Evolutionary conservation across 2,113 vertebrate species (phyloP).

Genomic region (Acanthochromis polyacanthus): DNA sequence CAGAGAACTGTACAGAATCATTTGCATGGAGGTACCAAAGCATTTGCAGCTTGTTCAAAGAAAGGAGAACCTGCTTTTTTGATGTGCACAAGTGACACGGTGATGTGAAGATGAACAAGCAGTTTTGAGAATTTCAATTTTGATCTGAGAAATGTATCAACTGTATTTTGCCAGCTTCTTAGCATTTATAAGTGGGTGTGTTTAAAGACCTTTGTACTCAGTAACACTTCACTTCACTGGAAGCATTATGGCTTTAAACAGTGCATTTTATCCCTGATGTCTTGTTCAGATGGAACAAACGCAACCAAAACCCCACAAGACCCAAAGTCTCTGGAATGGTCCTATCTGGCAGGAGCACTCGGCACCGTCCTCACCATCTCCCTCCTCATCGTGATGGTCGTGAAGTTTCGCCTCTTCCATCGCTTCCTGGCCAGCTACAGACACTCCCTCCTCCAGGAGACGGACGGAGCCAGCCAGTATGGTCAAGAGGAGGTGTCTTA

Average conservation of each 20-base stretch:
- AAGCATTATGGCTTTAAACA: neutral
- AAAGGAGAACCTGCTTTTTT: no score
- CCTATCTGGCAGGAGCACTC: slow-evolving; percentile 85
- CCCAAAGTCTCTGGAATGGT: slow-evolving; percentile 72
- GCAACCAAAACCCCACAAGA: no score
- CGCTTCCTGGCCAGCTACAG: slow-evolving; percentile 89
- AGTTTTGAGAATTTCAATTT: no score
- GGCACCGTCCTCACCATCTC: slow-evolving; percentile 84
- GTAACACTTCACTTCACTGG: neutral
- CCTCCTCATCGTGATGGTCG: slow-evolving; percentile 83
- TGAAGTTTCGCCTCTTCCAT: slow-evolving; percentile 89
- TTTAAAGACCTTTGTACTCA: slow-evolving; percentile 43
- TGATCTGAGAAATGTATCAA: no score
- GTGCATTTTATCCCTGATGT: neutral
- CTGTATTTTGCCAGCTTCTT: neutral
- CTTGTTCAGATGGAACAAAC: neutral
- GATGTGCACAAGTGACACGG: no score
- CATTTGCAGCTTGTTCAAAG: no score
- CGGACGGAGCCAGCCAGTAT: slow-evolving; percentile 73
- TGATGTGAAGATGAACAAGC: no score
- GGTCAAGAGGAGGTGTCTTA: slow-evolving; percentile 55
- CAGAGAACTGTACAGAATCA: no score
- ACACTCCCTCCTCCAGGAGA: slow-evolving; percentile 86
- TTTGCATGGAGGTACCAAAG: no score
- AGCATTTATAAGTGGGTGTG: slow-evolving; percentile 33